Percentiles rank a stretch among this genome's conserved stretches.
phyloP scores from a whole-genome alignment of 2,113 vertebrate species.

The Phaethon lepturus region DNA sequence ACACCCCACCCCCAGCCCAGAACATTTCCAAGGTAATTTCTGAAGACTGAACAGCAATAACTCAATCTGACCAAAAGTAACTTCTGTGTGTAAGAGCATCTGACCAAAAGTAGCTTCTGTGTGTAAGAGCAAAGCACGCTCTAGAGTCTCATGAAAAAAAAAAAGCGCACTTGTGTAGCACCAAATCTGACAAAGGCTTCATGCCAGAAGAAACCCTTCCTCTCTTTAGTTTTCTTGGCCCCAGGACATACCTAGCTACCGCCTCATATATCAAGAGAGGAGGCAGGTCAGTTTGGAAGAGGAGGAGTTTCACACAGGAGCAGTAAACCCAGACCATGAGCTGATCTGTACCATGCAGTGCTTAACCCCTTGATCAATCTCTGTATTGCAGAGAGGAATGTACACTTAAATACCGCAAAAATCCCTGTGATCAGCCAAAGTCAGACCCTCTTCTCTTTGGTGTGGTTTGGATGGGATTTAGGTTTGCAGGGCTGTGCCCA shows the following conservation, averaged over 20 bases:
- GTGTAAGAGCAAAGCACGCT: neutral
- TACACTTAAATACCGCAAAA: neutral
- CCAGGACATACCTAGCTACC: neutral
- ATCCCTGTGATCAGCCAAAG: neutral
- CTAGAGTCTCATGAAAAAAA: neutral
- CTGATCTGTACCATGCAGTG: neutral
- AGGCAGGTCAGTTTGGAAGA: neutral
- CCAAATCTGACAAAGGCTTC: neutral
- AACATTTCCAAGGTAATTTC: neutral
- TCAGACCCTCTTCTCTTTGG: neutral
- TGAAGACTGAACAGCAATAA: neutral
- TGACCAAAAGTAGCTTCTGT: neutral
- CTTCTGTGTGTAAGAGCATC: neutral
- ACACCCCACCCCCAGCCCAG: neutral
- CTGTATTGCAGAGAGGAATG: neutral
- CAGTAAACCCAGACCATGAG: neutral
- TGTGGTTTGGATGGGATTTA: neutral
- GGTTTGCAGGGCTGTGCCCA: neutral
- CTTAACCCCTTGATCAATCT: neutral
- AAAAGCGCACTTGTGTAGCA: neutral
- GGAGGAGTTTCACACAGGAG: neutral
- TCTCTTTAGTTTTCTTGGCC: neutral
- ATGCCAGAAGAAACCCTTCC: neutral
- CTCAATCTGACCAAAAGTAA: neutral
- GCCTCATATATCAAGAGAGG: neutral